These are phyloP conservation scores for Lithophane socia DNA, from an alignment of 2,888 invertebrate genomes.

Conservation along the genomic window DNA sequence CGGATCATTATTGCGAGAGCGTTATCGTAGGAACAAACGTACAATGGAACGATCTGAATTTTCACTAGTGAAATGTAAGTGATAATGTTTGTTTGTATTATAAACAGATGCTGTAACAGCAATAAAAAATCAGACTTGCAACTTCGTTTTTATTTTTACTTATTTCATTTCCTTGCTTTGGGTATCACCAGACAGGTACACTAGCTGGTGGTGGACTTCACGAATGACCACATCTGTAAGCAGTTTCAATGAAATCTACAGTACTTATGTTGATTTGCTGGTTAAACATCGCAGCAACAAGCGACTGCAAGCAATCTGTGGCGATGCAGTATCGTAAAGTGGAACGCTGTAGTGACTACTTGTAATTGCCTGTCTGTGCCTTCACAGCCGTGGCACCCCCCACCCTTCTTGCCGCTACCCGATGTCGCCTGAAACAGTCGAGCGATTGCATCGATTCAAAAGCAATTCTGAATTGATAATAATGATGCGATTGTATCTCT, in stretches of 20 bases:
- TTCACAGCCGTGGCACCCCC: background rate
- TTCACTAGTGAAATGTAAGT: slow-evolving; percentile 86
- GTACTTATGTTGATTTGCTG: too few species aligned
- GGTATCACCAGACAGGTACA: background rate
- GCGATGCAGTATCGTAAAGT: background rate
- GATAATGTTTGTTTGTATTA: slow-evolving; percentile 88
- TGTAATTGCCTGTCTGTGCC: background rate
- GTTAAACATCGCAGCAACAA: too few species aligned
- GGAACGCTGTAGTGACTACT: background rate
- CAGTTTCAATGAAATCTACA: background rate
- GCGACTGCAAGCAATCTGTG: too few species aligned
- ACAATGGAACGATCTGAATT: slow-evolving; percentile 84
- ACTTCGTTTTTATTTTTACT: slow-evolving; percentile 70
- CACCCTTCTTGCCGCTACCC: too few species aligned
- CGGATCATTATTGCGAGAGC: slow-evolving; percentile 62
- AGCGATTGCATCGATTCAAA: too few species aligned
- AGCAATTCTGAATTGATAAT: too few species aligned
- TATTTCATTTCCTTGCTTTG: slow-evolving; percentile 3
- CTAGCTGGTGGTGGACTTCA: background rate
- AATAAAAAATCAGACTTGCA: slow-evolving; percentile 89
- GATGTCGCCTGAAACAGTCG: too few species aligned
- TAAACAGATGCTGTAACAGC: slow-evolving; percentile 89
- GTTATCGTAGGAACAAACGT: slow-evolving; percentile 72
- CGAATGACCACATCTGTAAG: background rate
- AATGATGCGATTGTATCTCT: background rate